Evolutionary conservation across 2,113 vertebrate species (phyloP), one percentile per base, ranked within the genome.

Genomic region (Polyodon spathula): DNA sequence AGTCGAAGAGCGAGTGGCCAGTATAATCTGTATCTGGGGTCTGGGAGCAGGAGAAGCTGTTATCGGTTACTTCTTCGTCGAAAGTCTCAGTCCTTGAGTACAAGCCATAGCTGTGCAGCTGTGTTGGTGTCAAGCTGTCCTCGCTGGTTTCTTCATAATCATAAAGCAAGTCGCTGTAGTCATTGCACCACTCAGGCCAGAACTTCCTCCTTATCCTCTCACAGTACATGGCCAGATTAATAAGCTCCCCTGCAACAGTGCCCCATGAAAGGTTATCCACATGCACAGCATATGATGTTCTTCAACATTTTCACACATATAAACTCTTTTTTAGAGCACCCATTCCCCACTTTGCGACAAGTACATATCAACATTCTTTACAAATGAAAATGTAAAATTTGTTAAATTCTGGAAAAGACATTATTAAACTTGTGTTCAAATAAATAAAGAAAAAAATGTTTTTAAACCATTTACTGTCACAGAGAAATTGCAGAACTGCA

Each of bases 151-250:
- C 92, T 8, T 95, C 92, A 0, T 27, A 27, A 27, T 27, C 27
- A 27, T 89, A 96, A 50, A 86, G 78, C 51, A 92, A 84, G 69
- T 95, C 92, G 66, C 96, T 92, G 10, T 88, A 86, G 9, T 93
- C 92, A 0, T 91, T 86, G 15, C 91, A 91, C 96, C 96, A 98
- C 71, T 98, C 95, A 0, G 95, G 96, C 95, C 95, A 98, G 75
- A 97, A 97, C 81, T 80, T 90, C 74, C 92, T 87, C 64, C 93
- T 81, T 80, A 97, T 97, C 66, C 95, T 88, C 78, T 98, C 96
- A 46, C 95, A 98, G 78, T 97, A 97, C 92, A 95, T 93, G 65
- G 93, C 92, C 15, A 98, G 85, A 70, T 98, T 97, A 74, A 95
- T 93, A 48, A 97, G 84, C 73, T 97, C 95, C 65, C 93, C 96